Evolutionary conservation across 2,113 vertebrate species (phyloP).

Genomic region (Irena cyanogastra): DNA sequence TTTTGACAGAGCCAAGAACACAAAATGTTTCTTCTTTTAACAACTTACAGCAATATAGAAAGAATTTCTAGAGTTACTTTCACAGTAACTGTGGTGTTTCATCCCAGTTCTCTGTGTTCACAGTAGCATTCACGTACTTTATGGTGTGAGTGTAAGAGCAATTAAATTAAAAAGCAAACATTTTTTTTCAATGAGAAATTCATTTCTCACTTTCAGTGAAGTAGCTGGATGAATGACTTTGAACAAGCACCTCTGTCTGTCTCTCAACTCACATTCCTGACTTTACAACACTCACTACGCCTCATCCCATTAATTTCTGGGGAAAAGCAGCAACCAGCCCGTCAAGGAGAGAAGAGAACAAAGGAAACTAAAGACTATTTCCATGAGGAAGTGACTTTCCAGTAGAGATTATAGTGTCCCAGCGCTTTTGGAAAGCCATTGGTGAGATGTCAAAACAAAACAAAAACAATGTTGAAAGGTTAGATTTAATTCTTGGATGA

Average conservation of each 20-base stretch:
- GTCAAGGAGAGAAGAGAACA: background rate
- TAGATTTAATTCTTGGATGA: background rate
- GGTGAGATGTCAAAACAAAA: background rate
- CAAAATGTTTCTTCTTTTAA: background rate
- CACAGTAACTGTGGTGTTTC: background rate
- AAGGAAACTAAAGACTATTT: background rate
- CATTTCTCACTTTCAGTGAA: background rate
- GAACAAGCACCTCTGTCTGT: background rate
- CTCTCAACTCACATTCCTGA: background rate
- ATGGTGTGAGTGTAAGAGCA: background rate
- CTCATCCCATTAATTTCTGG: background rate
- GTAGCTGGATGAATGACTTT: background rate
- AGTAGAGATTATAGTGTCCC: background rate
- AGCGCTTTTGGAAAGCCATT: background rate
- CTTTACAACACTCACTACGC: background rate
- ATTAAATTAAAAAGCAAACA: conserved; percentile 3
- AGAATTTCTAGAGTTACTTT: background rate
- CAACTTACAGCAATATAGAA: background rate
- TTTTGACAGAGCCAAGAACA: background rate
- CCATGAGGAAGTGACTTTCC: background rate
- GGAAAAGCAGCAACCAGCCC: background rate
- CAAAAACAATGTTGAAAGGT: background rate
- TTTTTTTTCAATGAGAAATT: background rate
- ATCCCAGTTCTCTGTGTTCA: background rate
- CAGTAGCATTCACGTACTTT: background rate